Evolutionary conservation across 2,888 invertebrate genomes (phyloP), one percentile per base, ranked within the genome.

Genomic region (Melanostoma mellinum): DNA sequence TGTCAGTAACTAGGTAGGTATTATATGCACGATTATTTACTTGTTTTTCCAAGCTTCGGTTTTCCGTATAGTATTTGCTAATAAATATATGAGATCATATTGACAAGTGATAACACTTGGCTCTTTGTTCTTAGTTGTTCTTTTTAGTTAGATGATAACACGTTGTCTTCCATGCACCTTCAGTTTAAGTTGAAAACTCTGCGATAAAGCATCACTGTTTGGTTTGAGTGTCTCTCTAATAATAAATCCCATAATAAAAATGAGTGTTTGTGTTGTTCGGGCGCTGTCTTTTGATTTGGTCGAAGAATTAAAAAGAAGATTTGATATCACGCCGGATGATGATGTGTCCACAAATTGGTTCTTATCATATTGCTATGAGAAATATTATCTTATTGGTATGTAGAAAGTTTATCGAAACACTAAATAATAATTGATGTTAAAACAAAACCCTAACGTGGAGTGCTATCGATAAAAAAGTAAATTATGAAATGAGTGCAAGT

Each of bases 251-350:
- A 9, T 33, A 6, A 5, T 30, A 33, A 58, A 67, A 40, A 73
- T 82, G 78, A 78, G 73, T 77, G 44, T 73, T 42, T 30, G 67
- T 30, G 58, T n/a, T 53, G 50, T 78, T 69, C 78, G 58, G 6
- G 10, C 35, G 6, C 36, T 78, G 4, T 82, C 63, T 38, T 69
- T 50, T 60, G 65, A 60, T 35, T 74, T 82, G 20, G 36, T 82
- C 3, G 73, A 78, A 30, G 78, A 82, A 50, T 53, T 77, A 78
- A 78, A 69, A 78, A 78, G 73, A 55, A 65, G 30, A n/a, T 32
- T 63, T 3, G 6, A 75, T 52, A 44, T 68, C 6, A 38, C 10
- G 10, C 50, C 33, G 3, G 48, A 71, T 6, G 48, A 71, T 6
- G 60, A 38, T 69, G 52, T 52, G 8, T 53, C 69, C 46, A 63